A percentile compares a stretch with the other conserved stretches of the same genome.
phyloP scores from a whole-genome alignment of 2,888 invertebrate species.

The Hypomecis atomaria region DNA sequence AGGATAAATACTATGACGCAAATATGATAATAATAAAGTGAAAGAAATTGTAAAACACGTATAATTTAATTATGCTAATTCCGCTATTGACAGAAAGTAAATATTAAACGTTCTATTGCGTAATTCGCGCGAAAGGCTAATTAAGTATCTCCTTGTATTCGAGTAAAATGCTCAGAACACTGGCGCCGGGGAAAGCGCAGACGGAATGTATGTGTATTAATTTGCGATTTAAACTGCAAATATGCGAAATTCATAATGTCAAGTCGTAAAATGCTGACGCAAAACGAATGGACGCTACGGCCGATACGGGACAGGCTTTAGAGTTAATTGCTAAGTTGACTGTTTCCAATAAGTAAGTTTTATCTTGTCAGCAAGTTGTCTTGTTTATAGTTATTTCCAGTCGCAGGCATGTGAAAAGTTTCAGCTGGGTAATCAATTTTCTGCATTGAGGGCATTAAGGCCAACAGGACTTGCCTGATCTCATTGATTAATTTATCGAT shows the following conservation, averaged over 20 bases:
- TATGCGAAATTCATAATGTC: slow-evolving; percentile 15
- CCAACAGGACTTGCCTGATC: not conserved
- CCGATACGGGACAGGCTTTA: not conserved
- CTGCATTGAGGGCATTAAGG: not conserved
- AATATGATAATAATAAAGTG: not conserved
- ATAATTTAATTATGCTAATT: slow-evolving; percentile 6
- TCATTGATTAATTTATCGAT: not conserved
- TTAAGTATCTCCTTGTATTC: slow-evolving; percentile 19
- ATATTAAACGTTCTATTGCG: slow-evolving; percentile 26
- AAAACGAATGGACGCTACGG: not conserved
- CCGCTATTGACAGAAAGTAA: slow-evolving; percentile 19
- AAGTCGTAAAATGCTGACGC: slow-evolving; percentile 19
- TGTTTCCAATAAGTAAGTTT: slow-evolving; percentile 3
- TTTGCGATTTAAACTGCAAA: slow-evolving; percentile 12
- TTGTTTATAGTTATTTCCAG: slow-evolving; percentile 4
- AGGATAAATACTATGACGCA: not conserved
- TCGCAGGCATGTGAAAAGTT: not conserved
- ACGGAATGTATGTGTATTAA: slow-evolving; percentile 28
- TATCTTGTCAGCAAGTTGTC: not conserved
- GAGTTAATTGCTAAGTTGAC: slow-evolving; percentile 1
- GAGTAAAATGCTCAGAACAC: slow-evolving; percentile 17
- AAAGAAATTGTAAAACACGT: slow-evolving; percentile 1
- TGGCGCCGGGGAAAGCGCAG: slow-evolving; percentile 27
- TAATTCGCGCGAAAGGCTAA: slow-evolving; percentile 30
- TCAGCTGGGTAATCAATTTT: not conserved